Base-by-base conservation (phyloP, 1,140 invertebrate genomes). In the Drosophila paulistorum region DNA sequence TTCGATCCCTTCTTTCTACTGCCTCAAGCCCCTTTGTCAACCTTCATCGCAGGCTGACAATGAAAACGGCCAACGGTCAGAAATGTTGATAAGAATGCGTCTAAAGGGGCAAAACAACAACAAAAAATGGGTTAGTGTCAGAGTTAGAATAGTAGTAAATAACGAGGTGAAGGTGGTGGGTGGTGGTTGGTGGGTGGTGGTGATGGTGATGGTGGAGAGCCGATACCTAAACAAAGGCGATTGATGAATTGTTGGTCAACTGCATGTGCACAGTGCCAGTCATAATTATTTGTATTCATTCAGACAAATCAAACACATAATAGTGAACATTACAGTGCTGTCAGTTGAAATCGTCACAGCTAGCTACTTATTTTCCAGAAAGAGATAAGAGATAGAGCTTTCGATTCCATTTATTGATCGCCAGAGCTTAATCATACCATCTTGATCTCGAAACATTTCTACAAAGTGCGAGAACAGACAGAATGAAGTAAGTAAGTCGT, bases 1-100 rank as follows among this genome's bases (percentile, higher is more conserved):
- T 59, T 37, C 14, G 30, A 30, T 6, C 30, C 30, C 30, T 30
- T 30, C 30, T 30, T 6, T 30, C 30, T 30, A 7, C 35, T 11
- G 9, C 35, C 7, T 10, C 35, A 10, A 37, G 58, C 60, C 60
- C 72, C 37, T 10, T 13, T 13, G 42, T 11, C 55, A 60, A 54
- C 77, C 61, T 65, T 63, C 55, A 45, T 33, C 68, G 33, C 30
- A 58, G 63, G 41, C 59, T 71, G 77, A 71, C 77, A 79, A 63
- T 79, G 77, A 75, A 71, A 75, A 71, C 65, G 66, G 65, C 69
- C 77, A 79, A 73, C 75, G 76, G 51, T 60, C 33, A 62, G 69
- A 17, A 79, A 69, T 58, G 60, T 61, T 65, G 37, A 42, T 74
- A 62, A 68, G 70, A 65, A 73, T 66, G 65, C 45, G 55, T 54